These are phyloP conservation scores for Machimus rusticus DNA, from an alignment of 2,888 invertebrate species.

Conservation along the genomic window DNA sequence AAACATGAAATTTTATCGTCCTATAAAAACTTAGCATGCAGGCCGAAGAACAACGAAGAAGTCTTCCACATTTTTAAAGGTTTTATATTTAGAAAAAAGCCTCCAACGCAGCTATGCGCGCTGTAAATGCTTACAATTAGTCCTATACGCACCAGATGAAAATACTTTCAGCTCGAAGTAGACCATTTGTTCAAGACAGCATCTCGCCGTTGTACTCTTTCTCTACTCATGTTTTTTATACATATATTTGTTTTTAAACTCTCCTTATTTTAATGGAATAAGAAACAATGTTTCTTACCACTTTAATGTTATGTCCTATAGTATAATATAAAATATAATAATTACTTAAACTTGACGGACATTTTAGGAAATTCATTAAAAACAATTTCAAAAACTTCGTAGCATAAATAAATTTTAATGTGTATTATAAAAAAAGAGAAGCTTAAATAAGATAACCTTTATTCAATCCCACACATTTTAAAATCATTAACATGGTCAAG, in stretches of 20 bases:
- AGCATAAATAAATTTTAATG: background rate
- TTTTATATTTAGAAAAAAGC: background rate
- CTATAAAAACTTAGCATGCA: background rate
- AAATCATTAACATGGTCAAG: background rate
- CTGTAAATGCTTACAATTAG: background rate
- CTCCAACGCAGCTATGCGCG: background rate
- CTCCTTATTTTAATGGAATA: too few relatives aligned
- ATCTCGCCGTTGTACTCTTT: too few relatives aligned
- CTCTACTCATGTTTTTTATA: too few relatives aligned
- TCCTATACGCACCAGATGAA: background rate
- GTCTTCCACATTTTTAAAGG: background rate
- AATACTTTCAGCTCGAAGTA: background rate
- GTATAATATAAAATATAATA: background rate
- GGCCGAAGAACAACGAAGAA: background rate
- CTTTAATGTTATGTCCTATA: too few relatives aligned
- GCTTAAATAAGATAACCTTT: background rate
- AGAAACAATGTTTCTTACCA: too few relatives aligned
- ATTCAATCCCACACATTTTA: background rate
- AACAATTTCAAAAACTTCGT: background rate
- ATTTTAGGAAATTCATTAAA: background rate
- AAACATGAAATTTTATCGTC: background rate
- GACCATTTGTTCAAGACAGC: background rate
- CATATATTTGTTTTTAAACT: too few relatives aligned
- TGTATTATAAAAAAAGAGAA: background rate
- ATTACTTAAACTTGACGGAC: too few relatives aligned